Conservation (phyloP, 1,140 invertebrate species). For the Scaptomyza graminum region DNA sequence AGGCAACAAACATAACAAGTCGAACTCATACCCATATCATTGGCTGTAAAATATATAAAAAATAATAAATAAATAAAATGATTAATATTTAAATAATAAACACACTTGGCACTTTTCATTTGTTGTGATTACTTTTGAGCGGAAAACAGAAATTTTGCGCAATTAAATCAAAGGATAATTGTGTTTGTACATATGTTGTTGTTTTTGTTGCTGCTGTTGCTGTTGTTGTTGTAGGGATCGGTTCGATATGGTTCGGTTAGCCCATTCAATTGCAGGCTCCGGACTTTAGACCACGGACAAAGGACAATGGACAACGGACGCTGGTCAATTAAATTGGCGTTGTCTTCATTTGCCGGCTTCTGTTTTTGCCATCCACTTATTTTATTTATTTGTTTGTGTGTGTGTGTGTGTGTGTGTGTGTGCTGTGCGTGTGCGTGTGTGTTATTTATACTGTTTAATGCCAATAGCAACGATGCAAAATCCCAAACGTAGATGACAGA, state of each 20-base stretch:
- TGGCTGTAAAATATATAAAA: too few relatives aligned
- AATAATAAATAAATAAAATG: too few relatives aligned
- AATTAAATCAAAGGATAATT: conserved; percentile 70
- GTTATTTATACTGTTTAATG: conserved; percentile 74
- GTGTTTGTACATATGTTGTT: conserved; percentile 17
- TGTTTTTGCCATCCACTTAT: conserved; percentile 42
- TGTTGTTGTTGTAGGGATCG: conserved; percentile 15
- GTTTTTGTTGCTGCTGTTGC: neutral
- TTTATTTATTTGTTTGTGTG: conserved; percentile 48
- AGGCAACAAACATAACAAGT: conserved; percentile 4
- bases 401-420: conserved; percentile 40
- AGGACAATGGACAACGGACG: neutral
- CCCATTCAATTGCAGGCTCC: neutral
- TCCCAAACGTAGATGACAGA: conserved; percentile 33
- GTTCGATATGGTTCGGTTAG: neutral
- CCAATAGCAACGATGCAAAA: conserved; percentile 55
- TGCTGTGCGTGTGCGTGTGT: conserved; percentile 42
- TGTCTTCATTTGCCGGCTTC: conserved; percentile 54
- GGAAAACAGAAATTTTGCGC: conserved; percentile 57
- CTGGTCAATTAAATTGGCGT: conserved; percentile 64
- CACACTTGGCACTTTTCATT: conserved; percentile 60
- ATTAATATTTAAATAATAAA: too few relatives aligned
- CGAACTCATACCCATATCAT: too few relatives aligned
- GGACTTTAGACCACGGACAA: neutral
- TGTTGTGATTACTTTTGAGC: conserved; percentile 61